Base-by-base conservation (phyloP, 1,140 invertebrate genomes). In the Agraylea sexmaculata region DNA sequence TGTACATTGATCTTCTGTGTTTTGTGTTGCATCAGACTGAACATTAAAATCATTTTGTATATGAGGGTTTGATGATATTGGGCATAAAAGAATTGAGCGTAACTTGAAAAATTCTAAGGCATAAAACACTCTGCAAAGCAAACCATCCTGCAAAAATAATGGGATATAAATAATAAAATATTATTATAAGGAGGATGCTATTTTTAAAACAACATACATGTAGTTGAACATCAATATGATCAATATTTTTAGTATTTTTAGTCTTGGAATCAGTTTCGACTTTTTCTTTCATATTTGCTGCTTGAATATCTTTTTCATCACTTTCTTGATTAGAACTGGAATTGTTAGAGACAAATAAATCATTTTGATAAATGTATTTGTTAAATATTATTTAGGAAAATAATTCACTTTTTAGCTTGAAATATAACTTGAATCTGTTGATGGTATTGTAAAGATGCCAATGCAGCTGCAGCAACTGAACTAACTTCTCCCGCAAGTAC, bases 91-190 rank as follows among this genome's bases (percentile, higher is more conserved):
- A 51, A 57, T 48, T 47, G 63, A 59, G 0, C 64, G 56, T 33
- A 66, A 50, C 21, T 49, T 50, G 12, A 59, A 53, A 50, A 67
- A 67, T 53, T 65, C 62, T n/a, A 48, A 36, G 35, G 62, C 60
- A 51, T 59, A 59, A 53, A 63, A 65, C 45, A 67, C 62, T 38
- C 62, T 57, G 36, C 64, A 67, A 3, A 58, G 50, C 2, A 67
- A 45, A 3, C 62, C 64, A 39, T 65, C 64, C 62, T 67, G 35
- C 23, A 43, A 37, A 18, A 4, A 28, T 18, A 25, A 31, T 19
- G 30, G 19, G 2, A 18, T 10, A 37, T 13, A 7, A 15, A 20
- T 30, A 23, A 34, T 11, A 37, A 29, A 18, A 36, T 29, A 32
- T 12, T 20, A 36, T 19, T 13, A 25, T 21, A 35, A 16, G 8